These are phyloP conservation scores for Rhizoglyphus robini DNA, from an alignment of 1,140 invertebrate genomes.

Conservation along the genomic window DNA sequence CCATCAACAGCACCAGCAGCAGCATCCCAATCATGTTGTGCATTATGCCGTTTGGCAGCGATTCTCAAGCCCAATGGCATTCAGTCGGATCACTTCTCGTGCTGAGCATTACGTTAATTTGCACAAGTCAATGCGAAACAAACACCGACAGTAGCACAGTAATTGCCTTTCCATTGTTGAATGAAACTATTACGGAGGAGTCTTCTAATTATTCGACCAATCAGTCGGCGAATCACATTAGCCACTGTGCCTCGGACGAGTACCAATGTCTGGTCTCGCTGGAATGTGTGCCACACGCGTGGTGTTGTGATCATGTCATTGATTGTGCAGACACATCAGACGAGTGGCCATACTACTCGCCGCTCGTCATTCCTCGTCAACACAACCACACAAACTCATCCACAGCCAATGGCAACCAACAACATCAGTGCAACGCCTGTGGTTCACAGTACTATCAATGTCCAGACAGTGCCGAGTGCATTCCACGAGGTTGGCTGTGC, in stretches of 20 bases:
- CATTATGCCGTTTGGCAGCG: too few species aligned
- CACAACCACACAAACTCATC: background rate
- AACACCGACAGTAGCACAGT: too few species aligned
- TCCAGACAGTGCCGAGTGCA: constrained; percentile 44
- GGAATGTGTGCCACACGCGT: constrained; percentile 20
- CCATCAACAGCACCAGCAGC: too few species aligned
- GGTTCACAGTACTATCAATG: constrained; percentile 51
- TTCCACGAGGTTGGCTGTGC: constrained; percentile 59
- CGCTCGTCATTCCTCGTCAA: background rate
- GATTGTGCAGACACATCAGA: constrained; percentile 24
- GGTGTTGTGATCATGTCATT: constrained; percentile 20
- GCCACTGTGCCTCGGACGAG: background rate
- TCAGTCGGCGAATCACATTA: background rate
- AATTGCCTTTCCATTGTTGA: too few species aligned
- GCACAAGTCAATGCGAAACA: too few species aligned
- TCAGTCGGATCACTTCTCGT: too few species aligned
- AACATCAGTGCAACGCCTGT: background rate
- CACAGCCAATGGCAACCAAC: background rate
- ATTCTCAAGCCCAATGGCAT: too few species aligned
- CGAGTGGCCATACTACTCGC: constrained; percentile 17
- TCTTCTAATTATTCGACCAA: background rate
- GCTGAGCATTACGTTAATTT: too few species aligned
- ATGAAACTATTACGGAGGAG: too few species aligned
- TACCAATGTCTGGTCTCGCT: constrained; percentile 1
- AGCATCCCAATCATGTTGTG: too few species aligned